Evolutionary conservation across 2,888 invertebrate genomes (phyloP), one percentile per base, ranked within the genome.

Genomic region (Brenthis ino): DNA sequence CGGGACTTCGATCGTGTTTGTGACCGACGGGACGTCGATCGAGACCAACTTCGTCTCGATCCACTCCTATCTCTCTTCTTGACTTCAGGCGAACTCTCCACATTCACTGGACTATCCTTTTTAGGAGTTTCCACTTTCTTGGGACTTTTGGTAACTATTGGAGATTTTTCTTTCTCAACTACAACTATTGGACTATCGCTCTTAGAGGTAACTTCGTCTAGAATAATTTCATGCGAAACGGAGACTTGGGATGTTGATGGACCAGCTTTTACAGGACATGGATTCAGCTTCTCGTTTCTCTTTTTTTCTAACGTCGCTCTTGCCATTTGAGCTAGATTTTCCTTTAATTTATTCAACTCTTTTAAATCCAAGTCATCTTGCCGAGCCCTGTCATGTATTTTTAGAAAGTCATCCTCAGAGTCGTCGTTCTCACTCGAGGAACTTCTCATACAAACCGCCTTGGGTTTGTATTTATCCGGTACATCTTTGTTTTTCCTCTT

Each of bases 311-410:
- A 80, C 0, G 87, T 81, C 2, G 96, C 96, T 78, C 95, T 96
- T 2, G 96, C 96, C 85, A 96, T 96, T 72, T 72, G 96, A 93
- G 67, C 96, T 94, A 82, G 94, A 85, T 74, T 95, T 94, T 76
- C 94, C 79, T 96, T 95, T 72, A 96, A 85, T 79, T 95, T 94
- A 77, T 94, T 94, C 74, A 96, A 82, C 79, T 96, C 96, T 77
- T 94, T 95, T 37, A 84, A 78, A 74, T 95, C 94, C 63, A 95
- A 91, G 64, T 94, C 94, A 53, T 95, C 94, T 68, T 94, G 94
- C 0, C 87, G 80, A 20, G 82, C 85, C 16, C 85, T 77, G 60
- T 94, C 94, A 70, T 95, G 94, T 33, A 90, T 74, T 20, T 88
- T 88, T 1, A 93, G 78, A 47, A 93, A 91, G 57, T 94, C 94